Percentiles rank a stretch among this genome's conserved stretches.
Conservation (phyloP, 2,888 invertebrate species). For the Machimus rusticus region DNA sequence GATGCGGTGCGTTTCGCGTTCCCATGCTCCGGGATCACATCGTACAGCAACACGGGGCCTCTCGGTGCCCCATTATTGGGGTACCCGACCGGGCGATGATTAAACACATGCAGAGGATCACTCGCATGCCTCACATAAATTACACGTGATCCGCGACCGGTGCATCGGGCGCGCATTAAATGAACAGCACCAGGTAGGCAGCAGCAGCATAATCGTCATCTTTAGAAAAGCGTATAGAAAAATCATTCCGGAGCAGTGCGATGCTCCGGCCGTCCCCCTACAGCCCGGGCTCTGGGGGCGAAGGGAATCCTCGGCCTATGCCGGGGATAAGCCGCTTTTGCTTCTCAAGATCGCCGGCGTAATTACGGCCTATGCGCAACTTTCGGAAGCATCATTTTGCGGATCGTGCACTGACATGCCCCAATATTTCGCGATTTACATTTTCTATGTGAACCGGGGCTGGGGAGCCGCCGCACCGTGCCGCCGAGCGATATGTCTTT, state of each 20-base stretch:
- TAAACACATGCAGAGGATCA: conserved; percentile 36
- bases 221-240: conserved; percentile 35
- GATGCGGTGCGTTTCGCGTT: conserved; percentile 19
- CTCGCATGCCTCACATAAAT: conserved; percentile 39
- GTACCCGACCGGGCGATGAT: conserved; percentile 25
- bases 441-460: conserved; percentile 36
- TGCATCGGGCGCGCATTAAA: conserved; percentile 28
- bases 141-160: conserved; percentile 26
- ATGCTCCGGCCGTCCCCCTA: not conserved
- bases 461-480: not conserved
- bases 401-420: conserved; percentile 43
- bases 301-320: not conserved
- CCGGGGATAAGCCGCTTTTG: not conserved
- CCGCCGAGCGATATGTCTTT: conserved; percentile 38
- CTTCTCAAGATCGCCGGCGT: not conserved
- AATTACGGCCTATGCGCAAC: conserved; percentile 31
- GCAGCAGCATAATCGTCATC: conserved; percentile 31
- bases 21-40: conserved; percentile 37
- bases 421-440: conserved; percentile 39
- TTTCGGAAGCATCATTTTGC: conserved; percentile 44
- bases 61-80: conserved; percentile 29
- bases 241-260: conserved; percentile 25
- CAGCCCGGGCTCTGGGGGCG: not conserved
- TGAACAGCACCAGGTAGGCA: conserved; percentile 31
- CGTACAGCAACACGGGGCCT: not conserved